Percentiles rank a stretch among this genome's conserved stretches.
phyloP scores from a whole-genome alignment of 2,113 vertebrate species.

The Orcinus orca region DNA sequence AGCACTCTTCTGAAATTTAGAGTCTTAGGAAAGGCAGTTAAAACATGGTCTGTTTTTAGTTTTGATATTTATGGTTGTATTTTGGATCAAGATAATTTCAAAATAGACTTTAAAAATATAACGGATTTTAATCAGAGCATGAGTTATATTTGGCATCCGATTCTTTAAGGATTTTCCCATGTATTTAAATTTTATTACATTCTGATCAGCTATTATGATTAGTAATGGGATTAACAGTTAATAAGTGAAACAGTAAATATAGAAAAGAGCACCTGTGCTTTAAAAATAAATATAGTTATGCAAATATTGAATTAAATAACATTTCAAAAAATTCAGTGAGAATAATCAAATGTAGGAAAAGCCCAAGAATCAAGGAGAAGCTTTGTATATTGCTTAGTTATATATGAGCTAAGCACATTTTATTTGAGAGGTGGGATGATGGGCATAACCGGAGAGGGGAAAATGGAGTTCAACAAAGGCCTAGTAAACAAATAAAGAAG shows the following conservation, averaged over 20 bases:
- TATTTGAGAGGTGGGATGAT: not conserved
- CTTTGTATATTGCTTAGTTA: not conserved
- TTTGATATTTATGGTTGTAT: not conserved
- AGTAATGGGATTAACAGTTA: conserved; percentile 30
- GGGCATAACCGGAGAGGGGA: not conserved
- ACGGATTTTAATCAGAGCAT: conserved; percentile 18
- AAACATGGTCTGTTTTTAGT: not conserved
- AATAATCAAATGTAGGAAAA: conserved; percentile 10
- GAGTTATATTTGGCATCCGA: conserved; percentile 25
- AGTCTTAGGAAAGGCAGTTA: not conserved
- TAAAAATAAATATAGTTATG: conserved; percentile 36
- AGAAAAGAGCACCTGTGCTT: not conserved
- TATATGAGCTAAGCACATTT: not conserved
- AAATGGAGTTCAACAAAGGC: not conserved
- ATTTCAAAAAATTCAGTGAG: not conserved
- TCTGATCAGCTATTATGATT: conserved; percentile 31
- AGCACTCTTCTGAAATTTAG: not conserved
- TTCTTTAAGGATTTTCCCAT: not conserved
- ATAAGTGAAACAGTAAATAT: conserved; percentile 39
- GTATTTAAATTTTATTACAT: conserved; percentile 41
- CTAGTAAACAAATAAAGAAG: not conserved
- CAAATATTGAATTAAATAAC: conserved; percentile 36
- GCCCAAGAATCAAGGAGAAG: not conserved
- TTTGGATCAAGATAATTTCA: conserved; percentile 32
- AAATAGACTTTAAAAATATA: not conserved